phyloP scores from a whole-genome alignment of 2,113 vertebrate species.

The Phoxinus phoxinus region DNA sequence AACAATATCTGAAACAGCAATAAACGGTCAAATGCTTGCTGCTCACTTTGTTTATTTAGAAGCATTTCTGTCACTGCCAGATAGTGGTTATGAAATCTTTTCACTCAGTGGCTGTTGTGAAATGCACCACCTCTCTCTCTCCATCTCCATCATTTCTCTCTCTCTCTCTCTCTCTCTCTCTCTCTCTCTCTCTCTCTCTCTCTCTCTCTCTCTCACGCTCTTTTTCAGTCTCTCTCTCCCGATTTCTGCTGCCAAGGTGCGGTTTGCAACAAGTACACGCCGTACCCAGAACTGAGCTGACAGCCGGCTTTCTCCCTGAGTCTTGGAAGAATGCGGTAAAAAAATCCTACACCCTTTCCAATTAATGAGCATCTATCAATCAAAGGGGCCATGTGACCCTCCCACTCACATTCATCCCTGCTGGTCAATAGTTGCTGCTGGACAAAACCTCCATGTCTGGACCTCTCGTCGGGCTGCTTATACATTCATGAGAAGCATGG shows the following conservation, averaged over 20 bases:
- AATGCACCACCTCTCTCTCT: slow-evolving; percentile 50
- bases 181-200: slow-evolving; percentile 15
- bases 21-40: slow-evolving; percentile 2
- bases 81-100: slow-evolving; percentile 55
- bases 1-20: background rate
- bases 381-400: slow-evolving; percentile 36
- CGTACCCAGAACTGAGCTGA: slow-evolving; percentile 50
- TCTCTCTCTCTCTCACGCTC: background rate
- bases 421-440: slow-evolving; percentile 50
- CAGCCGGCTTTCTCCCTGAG: slow-evolving; percentile 60
- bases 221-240: slow-evolving; percentile 32
- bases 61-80: slow-evolving; percentile 36
- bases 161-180: slow-evolving; percentile 29
- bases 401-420: slow-evolving; percentile 45
- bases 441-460: slow-evolving; percentile 21
- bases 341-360: slow-evolving; percentile 59
- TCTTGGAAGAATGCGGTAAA: slow-evolving; percentile 70
- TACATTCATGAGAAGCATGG: slow-evolving; percentile 39
- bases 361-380: slow-evolving; percentile 66
- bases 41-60: slow-evolving; percentile 30
- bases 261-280: slow-evolving; percentile 59
- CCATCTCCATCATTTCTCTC: slow-evolving; percentile 32
- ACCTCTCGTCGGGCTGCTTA: slow-evolving; percentile 10
- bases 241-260: slow-evolving; percentile 63
- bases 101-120: slow-evolving; percentile 50